A percentile compares a stretch with the other conserved stretches of the same genome.
Conservation (phyloP, 2,797 vertebrate species). For the Tragelaphus oryx region DNA sequence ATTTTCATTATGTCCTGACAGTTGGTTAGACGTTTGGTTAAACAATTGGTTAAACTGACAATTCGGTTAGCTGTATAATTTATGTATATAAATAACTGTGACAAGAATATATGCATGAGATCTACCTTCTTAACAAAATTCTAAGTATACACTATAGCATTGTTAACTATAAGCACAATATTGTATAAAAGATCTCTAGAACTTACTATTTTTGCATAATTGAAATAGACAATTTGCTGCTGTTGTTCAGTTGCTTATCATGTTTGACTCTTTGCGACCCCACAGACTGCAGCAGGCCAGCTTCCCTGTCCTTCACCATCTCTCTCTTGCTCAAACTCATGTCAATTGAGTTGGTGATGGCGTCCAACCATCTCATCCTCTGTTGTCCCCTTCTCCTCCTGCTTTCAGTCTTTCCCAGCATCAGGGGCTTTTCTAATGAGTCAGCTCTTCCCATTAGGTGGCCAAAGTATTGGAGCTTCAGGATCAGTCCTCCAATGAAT, state of each 20-base stretch:
- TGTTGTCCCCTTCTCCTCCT: neutral
- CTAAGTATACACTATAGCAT: neutral
- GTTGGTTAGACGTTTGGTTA: neutral
- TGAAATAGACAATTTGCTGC: neutral
- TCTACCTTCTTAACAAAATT: neutral
- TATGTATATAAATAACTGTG: neutral
- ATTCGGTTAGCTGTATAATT: neutral
- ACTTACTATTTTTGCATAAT: neutral
- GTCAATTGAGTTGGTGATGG: neutral
- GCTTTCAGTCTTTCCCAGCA: neutral
- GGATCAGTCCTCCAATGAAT: neutral
- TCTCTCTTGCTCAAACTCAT: neutral
- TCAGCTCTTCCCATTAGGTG: neutral
- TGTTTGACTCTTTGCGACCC: neutral
- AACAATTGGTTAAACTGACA: neutral
- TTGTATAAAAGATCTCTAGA: neutral
- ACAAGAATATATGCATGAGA: neutral
- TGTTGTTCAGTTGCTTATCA: neutral
- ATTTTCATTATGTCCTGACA: neutral
- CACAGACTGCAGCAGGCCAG: neutral
- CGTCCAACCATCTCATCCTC: neutral
- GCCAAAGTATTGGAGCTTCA: neutral
- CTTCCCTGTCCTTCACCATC: neutral
- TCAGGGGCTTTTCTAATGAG: neutral
- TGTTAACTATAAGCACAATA: neutral